Base-by-base conservation (phyloP, 2,888 invertebrate genomes). In the Steinernema carpocapsae region DNA sequence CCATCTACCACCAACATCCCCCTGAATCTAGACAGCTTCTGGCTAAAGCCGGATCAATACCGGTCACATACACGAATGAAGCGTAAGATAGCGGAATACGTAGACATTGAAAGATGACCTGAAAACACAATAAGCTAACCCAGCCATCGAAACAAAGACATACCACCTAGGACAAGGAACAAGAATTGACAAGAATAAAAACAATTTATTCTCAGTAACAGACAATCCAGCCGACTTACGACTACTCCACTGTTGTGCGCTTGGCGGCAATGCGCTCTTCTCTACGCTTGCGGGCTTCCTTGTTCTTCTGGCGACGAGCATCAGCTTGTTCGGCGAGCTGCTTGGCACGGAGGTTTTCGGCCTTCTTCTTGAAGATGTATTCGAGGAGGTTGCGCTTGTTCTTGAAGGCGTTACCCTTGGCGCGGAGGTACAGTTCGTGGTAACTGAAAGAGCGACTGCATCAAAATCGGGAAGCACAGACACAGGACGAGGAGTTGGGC, bases 331-430 rank as follows among this genome's bases (percentile, higher is more conserved):
- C 97, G 85, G 89, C 89, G 86, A 91, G 88, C 94, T 96, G 95
- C 91, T 99, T 99, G 86, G 94, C 92, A 90, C 99, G 93, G 82
- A 94, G 93, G 90, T 97, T 97, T 90, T 99, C 99, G 71, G 97
- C 95, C 92, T 99, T 99, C 93, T 96, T 97, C 91, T 99, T 99
- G 91, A 99, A 99, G 90, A 99, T 99, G 91, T 94, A 96, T 90
- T 99, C 99, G 96, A 99, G 99, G 74, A 99, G 91, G 48, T 97
- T 95, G 89, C 99, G 93, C 92, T 99, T 99, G 92, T 99, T 99
- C 91, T 91, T 91, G 86, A 88, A 88, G 78, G 85, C 80, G 84
- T 90, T 90, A 86, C 90, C 99, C 92, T 99, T 99, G 85, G 95
- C 95, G 91, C 97, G 97, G 93, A 97, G 94, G 92, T 99, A 99